Conservation (phyloP, 2,888 invertebrate genomes). For the Leucania comma region DNA sequence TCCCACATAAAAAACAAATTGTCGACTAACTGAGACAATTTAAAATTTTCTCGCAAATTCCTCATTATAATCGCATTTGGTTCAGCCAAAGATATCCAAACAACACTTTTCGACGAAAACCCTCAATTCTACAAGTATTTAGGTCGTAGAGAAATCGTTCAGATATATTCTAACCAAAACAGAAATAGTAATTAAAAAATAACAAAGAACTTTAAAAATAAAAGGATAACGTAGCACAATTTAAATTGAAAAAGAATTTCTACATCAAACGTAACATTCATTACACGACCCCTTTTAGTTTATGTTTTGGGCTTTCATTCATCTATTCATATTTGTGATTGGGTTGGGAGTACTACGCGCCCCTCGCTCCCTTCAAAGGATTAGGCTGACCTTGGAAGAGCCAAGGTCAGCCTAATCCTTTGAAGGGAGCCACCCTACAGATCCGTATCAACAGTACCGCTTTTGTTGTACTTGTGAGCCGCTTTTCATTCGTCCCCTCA, state of each 20-base stretch:
- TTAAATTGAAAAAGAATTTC: not conserved
- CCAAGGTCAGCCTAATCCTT: conserved; percentile 35
- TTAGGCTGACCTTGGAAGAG: conserved; percentile 43
- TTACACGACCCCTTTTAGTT: conserved; percentile 13
- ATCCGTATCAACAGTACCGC: conserved; percentile 17
- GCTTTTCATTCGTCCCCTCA: conserved; percentile 11
- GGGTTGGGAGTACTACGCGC: conserved; percentile 9
- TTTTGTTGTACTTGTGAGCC: conserved; percentile 22
- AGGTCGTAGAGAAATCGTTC: conserved; percentile 4
- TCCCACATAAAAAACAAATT: too few relatives aligned
- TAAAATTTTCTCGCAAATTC: not conserved
- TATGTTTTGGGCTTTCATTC: not conserved
- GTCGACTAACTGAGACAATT: not conserved
- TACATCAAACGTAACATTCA: not conserved
- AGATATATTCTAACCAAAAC: not conserved
- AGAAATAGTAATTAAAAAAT: not conserved
- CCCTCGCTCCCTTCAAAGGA: too few relatives aligned
- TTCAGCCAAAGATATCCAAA: conserved; percentile 19
- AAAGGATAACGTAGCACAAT: not conserved
- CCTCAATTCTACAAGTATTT: conserved; percentile 4
- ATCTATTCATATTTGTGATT: conserved; percentile 24
- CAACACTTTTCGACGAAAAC: not conserved
- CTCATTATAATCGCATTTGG: not conserved
- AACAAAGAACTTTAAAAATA: not conserved
- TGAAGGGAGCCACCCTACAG: not conserved